Evolutionary conservation across 2,113 vertebrate species (phyloP), one percentile per base, ranked within the genome.

Genomic region (Emydura subglobosa): DNA sequence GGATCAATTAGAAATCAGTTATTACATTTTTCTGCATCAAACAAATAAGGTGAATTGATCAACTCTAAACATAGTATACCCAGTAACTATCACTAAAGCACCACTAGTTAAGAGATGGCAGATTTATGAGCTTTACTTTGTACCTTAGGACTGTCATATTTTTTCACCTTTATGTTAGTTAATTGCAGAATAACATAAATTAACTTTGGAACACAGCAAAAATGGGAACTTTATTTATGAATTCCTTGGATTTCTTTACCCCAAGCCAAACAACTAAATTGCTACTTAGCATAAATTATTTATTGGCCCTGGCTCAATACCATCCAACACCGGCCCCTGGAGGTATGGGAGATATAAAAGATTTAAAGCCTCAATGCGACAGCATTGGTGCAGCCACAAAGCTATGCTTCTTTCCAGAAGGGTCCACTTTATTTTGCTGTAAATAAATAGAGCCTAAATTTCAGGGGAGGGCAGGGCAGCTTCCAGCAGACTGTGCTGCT

Each of bases 241-340:
- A 99, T 99, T 98, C 99, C 98, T 98, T 98, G 98, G 97, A 98
- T 98, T 99, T 99, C 98, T 99, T 98, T 98, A 98, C 98, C 99
- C 98, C 98, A 98, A 99, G 99, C 99, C 99, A 99, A 99, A 99
- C 99, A 99, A 99, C 98, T 99, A 99, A 99, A 99, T 99, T 99
- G 99, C 99, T 99, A 98, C 99, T 99, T 99, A 98, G 98, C 98
- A 99, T 99, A 99, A 99, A 99, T 99, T 99, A 99, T 99, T 99
- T 99, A 99, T 99, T 98, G 99, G 98, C 97, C 97, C 98, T 99
- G 98, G 98, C 99, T 99, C 98, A 98, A 99, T 99, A 99, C 98
- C 98, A 98, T 99, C 98, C 98, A 99, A 98, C 98, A 96, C 98
- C 98, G 99, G 98, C 98, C 98, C 99, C 98, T 91, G 97, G 98